phyloP scores from a whole-genome alignment of 2,113 vertebrate species.

The Clarias gariepinus region DNA sequence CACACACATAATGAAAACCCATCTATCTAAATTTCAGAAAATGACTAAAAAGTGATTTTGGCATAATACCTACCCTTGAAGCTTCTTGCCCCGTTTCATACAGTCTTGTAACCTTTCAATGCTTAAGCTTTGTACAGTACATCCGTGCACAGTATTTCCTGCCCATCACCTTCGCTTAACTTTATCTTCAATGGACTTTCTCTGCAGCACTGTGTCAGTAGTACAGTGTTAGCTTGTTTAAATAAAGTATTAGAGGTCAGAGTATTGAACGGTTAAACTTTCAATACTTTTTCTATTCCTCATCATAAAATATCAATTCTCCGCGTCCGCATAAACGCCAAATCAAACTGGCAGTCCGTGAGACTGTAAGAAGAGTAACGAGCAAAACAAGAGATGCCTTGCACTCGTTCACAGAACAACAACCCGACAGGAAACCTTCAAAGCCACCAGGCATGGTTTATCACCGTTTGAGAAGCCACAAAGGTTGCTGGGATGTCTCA shows the following conservation, averaged over 20 bases:
- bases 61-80: too few species aligned
- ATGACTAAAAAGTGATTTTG: too few species aligned
- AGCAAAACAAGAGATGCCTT: constrained; percentile 39
- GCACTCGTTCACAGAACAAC: constrained; percentile 41
- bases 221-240: not conserved
- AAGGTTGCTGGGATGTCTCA: constrained; percentile 57
- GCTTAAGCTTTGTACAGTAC: not conserved
- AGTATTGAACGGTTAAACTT: not conserved
- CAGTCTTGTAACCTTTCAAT: not conserved
- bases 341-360: constrained; percentile 51
- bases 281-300: not conserved
- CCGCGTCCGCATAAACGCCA: constrained; percentile 58
- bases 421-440: constrained; percentile 56
- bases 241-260: not conserved
- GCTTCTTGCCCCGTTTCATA: too few species aligned
- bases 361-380: constrained; percentile 59
- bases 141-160: not conserved
- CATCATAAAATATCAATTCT: constrained; percentile 44
- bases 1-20: too few species aligned
- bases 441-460: constrained; percentile 56
- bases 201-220: not conserved
- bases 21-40: too few species aligned
- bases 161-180: not conserved
- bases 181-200: not conserved
- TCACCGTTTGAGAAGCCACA: constrained; percentile 55